Conservation (phyloP, 2,888 invertebrate species). For the Geophilus truncorum region DNA sequence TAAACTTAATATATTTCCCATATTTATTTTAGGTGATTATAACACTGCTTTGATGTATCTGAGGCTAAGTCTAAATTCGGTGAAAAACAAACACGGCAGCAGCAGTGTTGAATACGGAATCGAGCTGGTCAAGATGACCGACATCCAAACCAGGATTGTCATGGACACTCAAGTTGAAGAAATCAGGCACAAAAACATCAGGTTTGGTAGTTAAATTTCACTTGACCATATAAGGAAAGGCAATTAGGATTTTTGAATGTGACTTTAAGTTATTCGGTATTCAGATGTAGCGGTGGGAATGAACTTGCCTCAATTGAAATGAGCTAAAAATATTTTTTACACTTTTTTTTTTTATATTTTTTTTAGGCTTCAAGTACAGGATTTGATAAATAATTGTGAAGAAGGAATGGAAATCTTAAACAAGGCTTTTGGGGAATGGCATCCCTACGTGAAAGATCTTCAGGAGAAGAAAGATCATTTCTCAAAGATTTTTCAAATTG, state of each 20-base stretch:
- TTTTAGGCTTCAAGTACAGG: neutral
- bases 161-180: neutral
- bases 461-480: neutral
- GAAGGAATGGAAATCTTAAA: neutral
- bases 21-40: slow-evolving; percentile 50
- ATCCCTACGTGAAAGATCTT: neutral
- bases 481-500: neutral
- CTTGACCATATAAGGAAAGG: neutral
- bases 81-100: slow-evolving; percentile 59
- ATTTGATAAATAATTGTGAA: neutral
- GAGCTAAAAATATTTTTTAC: no score
- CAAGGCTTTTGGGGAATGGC: neutral
- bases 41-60: slow-evolving; percentile 50
- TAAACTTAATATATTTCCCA: slow-evolving; percentile 33
- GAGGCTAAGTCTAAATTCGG: slow-evolving; percentile 56
- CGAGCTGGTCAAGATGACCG: slow-evolving; percentile 61
- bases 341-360: no score
- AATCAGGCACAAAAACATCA: neutral
- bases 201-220: neutral
- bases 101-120: slow-evolving; percentile 62
- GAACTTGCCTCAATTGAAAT: neutral
- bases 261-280: neutral
- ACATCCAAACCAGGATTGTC: slow-evolving; percentile 55
- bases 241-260: neutral
- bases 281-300: neutral